These are phyloP conservation scores for Phylloscopus collybita DNA, from an alignment of 2,797 vertebrate genomes.

Conservation along the genomic window DNA sequence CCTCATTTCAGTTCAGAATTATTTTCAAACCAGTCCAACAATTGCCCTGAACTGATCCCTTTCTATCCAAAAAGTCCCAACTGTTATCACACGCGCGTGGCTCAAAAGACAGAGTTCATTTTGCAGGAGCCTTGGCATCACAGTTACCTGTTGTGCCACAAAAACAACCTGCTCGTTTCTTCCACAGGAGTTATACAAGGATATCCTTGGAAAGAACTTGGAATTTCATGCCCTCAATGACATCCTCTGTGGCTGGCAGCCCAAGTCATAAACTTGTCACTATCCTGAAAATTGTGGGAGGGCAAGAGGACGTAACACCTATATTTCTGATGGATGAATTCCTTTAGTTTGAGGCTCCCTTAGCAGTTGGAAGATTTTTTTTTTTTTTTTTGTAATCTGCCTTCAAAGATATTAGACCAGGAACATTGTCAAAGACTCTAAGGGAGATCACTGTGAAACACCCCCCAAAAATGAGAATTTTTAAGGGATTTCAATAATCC, in stretches of 20 bases:
- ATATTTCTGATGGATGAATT: slow-evolving; percentile 30
- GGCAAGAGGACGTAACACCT: slow-evolving; percentile 9
- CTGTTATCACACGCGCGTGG: accelerated
- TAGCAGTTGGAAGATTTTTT: neutral
- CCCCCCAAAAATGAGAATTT: neutral
- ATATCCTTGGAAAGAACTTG: neutral
- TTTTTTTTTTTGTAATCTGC: neutral
- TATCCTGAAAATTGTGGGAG: slow-evolving; percentile 4
- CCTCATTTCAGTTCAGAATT: neutral
- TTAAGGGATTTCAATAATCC: neutral
- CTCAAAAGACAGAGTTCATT: neutral
- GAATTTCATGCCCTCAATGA: neutral
- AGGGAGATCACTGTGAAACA: neutral
- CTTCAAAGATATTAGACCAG: neutral
- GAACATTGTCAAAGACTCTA: neutral
- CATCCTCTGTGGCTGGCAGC: neutral
- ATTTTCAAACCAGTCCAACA: neutral
- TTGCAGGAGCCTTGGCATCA: neutral
- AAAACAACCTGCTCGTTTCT: neutral
- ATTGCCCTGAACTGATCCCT: neutral
- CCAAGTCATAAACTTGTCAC: slow-evolving; percentile 55
- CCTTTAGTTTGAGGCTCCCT: neutral
- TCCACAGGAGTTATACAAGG: neutral
- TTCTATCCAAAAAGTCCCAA: neutral
- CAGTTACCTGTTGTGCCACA: neutral